Evolutionary conservation across 2,888 invertebrate genomes (phyloP).

Genomic region (Lampropteryx suffumata): DNA sequence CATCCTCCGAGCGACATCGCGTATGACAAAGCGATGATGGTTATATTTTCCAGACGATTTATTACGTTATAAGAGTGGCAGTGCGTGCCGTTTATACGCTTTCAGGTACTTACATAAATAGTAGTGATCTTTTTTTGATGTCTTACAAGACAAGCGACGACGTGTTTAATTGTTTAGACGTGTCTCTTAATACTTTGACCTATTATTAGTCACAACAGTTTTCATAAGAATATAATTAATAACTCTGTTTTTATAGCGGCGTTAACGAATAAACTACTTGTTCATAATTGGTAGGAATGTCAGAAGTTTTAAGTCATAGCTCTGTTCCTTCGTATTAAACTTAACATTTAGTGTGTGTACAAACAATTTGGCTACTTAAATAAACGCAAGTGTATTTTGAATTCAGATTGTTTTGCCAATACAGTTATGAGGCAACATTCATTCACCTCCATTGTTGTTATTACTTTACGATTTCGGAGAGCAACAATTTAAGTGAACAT

Average conservation of each 20-base stretch:
- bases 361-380: slow-evolving; percentile 4
- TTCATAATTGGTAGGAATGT: slow-evolving; percentile 27
- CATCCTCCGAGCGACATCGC: slow-evolving; percentile 49
- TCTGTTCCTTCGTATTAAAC: neutral
- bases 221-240: slow-evolving; percentile 56
- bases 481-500: slow-evolving; percentile 45
- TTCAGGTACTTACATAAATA: slow-evolving; percentile 79
- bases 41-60: slow-evolving; percentile 83
- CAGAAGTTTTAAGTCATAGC: slow-evolving; percentile 5
- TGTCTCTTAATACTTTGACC: slow-evolving; percentile 62
- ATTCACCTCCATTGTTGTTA: slow-evolving; percentile 35
- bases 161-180: slow-evolving; percentile 74
- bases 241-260: slow-evolving; percentile 37
- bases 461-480: slow-evolving; percentile 38
- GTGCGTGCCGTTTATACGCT: slow-evolving; percentile 74
- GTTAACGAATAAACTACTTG: slow-evolving; percentile 38
- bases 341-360: neutral
- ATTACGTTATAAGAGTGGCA: slow-evolving; percentile 77
- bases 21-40: slow-evolving; percentile 78
- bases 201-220: slow-evolving; percentile 68
- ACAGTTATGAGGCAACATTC: slow-evolving; percentile 27
- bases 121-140: slow-evolving; percentile 81
- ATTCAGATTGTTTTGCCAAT: slow-evolving; percentile 21
- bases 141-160: slow-evolving; percentile 79
- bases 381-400: slow-evolving; percentile 12